Evolutionary conservation across 2,113 vertebrate genomes (phyloP), one percentile per base, ranked within the genome.

Genomic region (Sturnus vulgaris): DNA sequence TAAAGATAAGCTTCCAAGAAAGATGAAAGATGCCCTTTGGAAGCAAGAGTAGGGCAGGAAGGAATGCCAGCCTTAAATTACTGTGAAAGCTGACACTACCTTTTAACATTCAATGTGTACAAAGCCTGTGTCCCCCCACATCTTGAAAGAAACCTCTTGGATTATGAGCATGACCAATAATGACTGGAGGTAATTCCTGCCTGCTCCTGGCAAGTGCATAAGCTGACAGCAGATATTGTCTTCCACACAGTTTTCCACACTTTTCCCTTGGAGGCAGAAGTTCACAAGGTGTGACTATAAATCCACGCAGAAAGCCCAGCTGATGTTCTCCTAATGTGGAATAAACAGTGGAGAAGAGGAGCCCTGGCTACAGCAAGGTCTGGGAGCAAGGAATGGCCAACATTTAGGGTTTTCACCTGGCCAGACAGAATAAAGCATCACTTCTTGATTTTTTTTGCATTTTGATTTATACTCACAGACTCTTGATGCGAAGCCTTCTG

Each of bases 21-120:
- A 91, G 87, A 96, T 88, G 87, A 95, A 92, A 94, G 82, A 52
- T 77, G 44, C 30, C 57, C 52, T 87, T 80, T 73, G 75, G 90
- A 91, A 86, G 85, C 33, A 73, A 63, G 75, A 90, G 49, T 31
- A 78, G 86, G 59, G 47, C 79, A 94, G 79, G 33, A 47, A 85
- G 50, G 46, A 92, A 56, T 2, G 7, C 27, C 82, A 83, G 71
- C 65, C 71, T 82, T 90, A 80, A 87, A 96, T 87, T 73, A 88
- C 84, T n/a, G 47, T 66, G 94, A 87, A 96, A 96, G 75, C 50
- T 83, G 93, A 93, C 59, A 39, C 79, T 63, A 18, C 63, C 87
- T 96, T 91, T 94, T 60, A 94, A 81, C 79, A 86, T 81, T 88
- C 40, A 77, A 59, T 59, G 82, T 80, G 87, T 56, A 77, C 82